Conservation (phyloP, 1,140 invertebrate genomes). For the Apolygus lucorum region DNA sequence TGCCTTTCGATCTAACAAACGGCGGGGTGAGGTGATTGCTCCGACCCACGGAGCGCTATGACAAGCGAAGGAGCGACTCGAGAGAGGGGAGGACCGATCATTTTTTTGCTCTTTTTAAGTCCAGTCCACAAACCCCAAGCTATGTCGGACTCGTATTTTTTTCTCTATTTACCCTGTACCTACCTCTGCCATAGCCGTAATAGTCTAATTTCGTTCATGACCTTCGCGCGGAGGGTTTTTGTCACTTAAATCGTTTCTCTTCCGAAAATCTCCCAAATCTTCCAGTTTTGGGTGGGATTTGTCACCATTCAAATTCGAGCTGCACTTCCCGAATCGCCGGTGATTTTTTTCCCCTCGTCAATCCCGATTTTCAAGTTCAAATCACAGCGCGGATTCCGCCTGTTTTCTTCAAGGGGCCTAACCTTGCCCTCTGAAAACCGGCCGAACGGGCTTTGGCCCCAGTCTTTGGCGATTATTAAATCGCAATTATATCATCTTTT, state of each 20-base stretch:
- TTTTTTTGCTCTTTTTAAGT: neutral
- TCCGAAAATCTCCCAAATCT: neutral
- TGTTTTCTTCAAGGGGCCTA: neutral
- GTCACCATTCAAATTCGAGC: no score
- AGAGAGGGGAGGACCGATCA: no score
- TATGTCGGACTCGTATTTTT: neutral
- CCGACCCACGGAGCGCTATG: no score
- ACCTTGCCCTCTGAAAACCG: constrained; percentile 1
- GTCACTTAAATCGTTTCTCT: neutral
- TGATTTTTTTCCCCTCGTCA: no score
- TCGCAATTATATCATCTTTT: neutral
- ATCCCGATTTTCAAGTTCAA: neutral
- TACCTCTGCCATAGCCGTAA: neutral
- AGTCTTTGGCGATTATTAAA: neutral
- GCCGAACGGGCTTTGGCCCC: neutral
- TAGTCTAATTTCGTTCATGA: neutral
- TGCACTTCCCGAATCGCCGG: no score
- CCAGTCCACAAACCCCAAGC: neutral
- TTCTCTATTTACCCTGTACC: neutral
- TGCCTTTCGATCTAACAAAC: no score
- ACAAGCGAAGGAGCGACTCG: no score
- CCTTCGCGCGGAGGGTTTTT: no score
- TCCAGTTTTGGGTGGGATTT: neutral
- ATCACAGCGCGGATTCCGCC: neutral
- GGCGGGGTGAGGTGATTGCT: no score